phyloP scores from a whole-genome alignment of 2,888 invertebrate species.

The Unio delphinus region DNA sequence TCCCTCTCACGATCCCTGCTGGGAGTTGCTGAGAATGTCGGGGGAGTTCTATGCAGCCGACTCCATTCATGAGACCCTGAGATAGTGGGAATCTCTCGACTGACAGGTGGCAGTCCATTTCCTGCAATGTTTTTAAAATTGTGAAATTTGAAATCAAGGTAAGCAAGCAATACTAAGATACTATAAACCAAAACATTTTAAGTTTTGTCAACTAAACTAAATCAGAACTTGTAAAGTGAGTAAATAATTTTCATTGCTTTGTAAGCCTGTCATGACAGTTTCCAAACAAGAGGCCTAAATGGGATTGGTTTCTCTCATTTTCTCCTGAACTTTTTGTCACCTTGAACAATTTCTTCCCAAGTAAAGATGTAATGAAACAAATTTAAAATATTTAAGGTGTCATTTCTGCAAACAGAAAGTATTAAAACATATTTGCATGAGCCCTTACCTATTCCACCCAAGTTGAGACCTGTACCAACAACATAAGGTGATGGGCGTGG shows the following conservation, averaged over 20 bases:
- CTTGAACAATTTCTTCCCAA: too few relatives aligned
- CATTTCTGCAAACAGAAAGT: neutral
- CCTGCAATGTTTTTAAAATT: constrained; percentile 16
- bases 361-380: neutral
- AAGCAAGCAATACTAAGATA: too few relatives aligned
- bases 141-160: too few relatives aligned
- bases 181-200: too few relatives aligned
- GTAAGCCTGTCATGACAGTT: too few relatives aligned
- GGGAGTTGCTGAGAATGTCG: constrained; percentile 62
- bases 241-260: too few relatives aligned
- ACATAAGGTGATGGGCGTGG: constrained; percentile 64
- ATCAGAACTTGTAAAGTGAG: too few relatives aligned
- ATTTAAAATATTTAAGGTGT: neutral
- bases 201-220: too few relatives aligned
- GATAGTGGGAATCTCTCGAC: constrained; percentile 37
- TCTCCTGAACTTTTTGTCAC: too few relatives aligned
- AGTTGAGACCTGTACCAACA: constrained; percentile 43
- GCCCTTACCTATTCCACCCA: constrained; percentile 60
- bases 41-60: constrained; percentile 62
- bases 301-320: too few relatives aligned
- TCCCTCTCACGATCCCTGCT: constrained; percentile 52
- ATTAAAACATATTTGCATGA: neutral
- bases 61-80: constrained; percentile 65
- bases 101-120: constrained; percentile 31
- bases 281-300: too few relatives aligned